A percentile compares a stretch with the other conserved stretches of the same genome.
phyloP scores from a whole-genome alignment of 2,888 invertebrate species.

The Clostera curtula region DNA sequence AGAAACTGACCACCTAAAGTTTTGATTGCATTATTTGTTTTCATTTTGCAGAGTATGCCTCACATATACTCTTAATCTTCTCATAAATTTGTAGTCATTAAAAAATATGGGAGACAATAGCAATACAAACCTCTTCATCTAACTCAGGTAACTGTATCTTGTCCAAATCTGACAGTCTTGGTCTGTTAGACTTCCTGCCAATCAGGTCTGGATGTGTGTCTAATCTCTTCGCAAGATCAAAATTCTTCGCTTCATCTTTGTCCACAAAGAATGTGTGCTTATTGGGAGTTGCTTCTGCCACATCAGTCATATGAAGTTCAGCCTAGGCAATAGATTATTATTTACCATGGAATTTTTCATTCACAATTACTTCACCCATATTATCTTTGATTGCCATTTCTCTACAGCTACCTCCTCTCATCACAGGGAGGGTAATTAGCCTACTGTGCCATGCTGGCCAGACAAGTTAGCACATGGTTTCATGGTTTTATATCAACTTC shows the following conservation, averaged over 20 bases:
- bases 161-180: conserved; percentile 74
- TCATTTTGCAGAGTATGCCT: too few species aligned
- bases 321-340: conserved; percentile 75
- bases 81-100: not conserved
- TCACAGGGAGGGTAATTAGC: too few species aligned
- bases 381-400: too few species aligned
- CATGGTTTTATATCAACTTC: too few species aligned
- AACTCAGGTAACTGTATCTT: conserved; percentile 76
- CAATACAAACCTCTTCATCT: conserved; percentile 61
- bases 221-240: conserved; percentile 81
- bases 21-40: too few species aligned
- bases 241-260: conserved; percentile 73
- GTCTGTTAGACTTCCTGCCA: conserved; percentile 80
- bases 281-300: conserved; percentile 79
- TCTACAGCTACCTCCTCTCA: too few species aligned
- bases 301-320: conserved; percentile 87
- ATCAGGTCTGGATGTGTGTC: conserved; percentile 85
- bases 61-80: not conserved
- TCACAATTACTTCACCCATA: too few species aligned
- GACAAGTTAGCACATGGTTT: too few species aligned
- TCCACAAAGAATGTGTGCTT: conserved; percentile 89
- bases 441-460: too few species aligned
- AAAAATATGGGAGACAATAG: not conserved
- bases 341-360: not conserved
- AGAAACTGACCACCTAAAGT: too few species aligned